These are phyloP conservation scores for Eupelmus urozonus DNA, from an alignment of 2,888 invertebrate species.

Conservation along the genomic window DNA sequence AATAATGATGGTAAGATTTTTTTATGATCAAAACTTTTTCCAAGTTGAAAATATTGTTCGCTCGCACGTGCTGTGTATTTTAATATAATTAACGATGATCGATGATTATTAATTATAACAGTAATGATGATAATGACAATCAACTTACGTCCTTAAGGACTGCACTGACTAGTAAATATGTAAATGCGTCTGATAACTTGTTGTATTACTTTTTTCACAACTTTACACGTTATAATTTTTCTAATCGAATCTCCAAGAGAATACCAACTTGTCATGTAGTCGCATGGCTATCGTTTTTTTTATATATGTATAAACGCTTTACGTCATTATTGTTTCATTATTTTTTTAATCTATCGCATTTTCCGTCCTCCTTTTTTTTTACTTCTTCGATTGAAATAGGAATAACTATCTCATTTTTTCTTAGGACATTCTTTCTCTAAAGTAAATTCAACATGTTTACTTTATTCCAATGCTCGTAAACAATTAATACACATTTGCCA, in stretches of 20 bases:
- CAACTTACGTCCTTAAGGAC: conserved; percentile 38
- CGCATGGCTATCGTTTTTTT: conserved; percentile 27
- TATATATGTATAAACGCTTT: conserved; percentile 50
- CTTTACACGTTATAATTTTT: conserved; percentile 42
- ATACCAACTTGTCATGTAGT: conserved; percentile 33
- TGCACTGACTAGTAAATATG: conserved; percentile 57
- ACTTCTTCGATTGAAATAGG: conserved; percentile 26
- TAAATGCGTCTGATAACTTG: conserved; percentile 53
- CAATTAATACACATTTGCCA: conserved; percentile 49
- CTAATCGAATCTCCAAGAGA: conserved; percentile 42
- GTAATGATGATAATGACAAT: conserved; percentile 48
- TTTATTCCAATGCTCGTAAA: conserved; percentile 28
- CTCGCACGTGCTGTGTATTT: not conserved
- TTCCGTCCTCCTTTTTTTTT: not conserved
- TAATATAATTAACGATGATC: conserved; percentile 47
- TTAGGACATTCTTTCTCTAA: conserved; percentile 2
- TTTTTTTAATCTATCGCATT: conserved; percentile 11
- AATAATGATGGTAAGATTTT: conserved; percentile 28
- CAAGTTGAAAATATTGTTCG: conserved; percentile 15
- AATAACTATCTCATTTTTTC: conserved; percentile 39
- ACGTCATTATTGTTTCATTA: conserved; percentile 28
- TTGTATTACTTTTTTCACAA: conserved; percentile 46
- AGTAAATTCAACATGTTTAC: conserved; percentile 38
- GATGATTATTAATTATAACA: conserved; percentile 44
- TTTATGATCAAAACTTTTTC: not conserved